Evolutionary conservation across 2,888 invertebrate species (phyloP), one percentile per base, ranked within the genome.

Genomic region (Clistopyga incitator): DNA sequence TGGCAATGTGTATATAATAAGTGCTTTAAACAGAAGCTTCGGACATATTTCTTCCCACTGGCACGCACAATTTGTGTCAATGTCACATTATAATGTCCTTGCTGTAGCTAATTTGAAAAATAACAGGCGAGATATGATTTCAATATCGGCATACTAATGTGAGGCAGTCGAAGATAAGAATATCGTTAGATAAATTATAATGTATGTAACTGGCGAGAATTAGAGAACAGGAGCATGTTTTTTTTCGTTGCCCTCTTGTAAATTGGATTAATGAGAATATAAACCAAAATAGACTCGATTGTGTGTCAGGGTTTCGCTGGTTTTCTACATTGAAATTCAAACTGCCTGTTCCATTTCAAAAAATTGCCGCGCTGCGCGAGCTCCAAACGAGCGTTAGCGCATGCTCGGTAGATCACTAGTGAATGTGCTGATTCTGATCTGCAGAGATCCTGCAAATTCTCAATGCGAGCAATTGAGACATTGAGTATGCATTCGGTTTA

Each of bases 401-500:
- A 61, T 70, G 15, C 38, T 54, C 54, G 20, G 38, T 11, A 38
- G 70, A 70, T 70, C 54, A 38, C 23, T 23, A 54, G 23, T 4
- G 23, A 52, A 54, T 54, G 70, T 70, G 70, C 70, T 29, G n/a
- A n/a, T n/a, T n/a, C n/a, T n/a, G n/a, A n/a, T n/a, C 10, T 23
- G 23, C 54, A 34, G 10, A 42, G 34, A 54, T 70, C 70, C 42
- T 11, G 38, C 38, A 18, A 45, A 64, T 25, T 42, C 18, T 64
- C 78, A 78, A 82, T 78, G 78, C 75, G 34, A 34, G 29, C 59
- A 34, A 52, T 52, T 20, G 42, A n/a, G n/a, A n/a, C n/a, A n/a
- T 2, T 42, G 65, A 78, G 20, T 68, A 23, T 72, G 76, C 29
- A 18, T 15, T 61, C 70, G 38, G 3, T 45, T 56, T 23, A 56